Evolutionary conservation across 2,113 vertebrate genomes (phyloP).

Genomic region (Psittacula cyanocephala): DNA sequence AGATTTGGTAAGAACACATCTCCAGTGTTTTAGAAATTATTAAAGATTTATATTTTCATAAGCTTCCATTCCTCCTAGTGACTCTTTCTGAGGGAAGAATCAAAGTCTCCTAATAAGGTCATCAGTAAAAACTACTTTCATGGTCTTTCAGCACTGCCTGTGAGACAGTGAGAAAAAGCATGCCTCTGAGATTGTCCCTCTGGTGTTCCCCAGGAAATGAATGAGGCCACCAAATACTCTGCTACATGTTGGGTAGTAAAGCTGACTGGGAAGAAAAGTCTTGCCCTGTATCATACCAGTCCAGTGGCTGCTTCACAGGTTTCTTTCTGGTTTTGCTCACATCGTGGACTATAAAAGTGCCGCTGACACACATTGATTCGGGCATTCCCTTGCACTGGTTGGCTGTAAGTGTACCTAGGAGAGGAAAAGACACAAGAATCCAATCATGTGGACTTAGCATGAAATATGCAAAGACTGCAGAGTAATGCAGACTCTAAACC

Average conservation of each 20-base stretch:
- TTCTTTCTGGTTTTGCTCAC: constrained; percentile 16
- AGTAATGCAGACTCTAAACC: not conserved
- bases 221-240: not conserved
- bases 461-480: not conserved
- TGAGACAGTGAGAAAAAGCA: not conserved
- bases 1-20: not conserved
- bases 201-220: not conserved
- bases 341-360: not conserved
- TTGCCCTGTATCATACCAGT: constrained; percentile 46
- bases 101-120: not conserved
- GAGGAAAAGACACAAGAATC: not conserved
- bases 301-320: constrained; percentile 54
- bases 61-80: not conserved
- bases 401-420: constrained; percentile 72
- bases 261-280: not conserved
- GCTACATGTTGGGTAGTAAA: not conserved
- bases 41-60: not conserved
- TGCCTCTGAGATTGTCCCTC: not conserved
- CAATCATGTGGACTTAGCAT: not conserved
- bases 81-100: not conserved
- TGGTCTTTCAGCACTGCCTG: not conserved
- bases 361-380: constrained; percentile 59
- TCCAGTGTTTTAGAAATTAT: not conserved
- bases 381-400: constrained; percentile 65
- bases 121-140: not conserved